Evolutionary conservation across 2,797 vertebrate genomes (phyloP).

Genomic region (Sebastes alutus): DNA sequence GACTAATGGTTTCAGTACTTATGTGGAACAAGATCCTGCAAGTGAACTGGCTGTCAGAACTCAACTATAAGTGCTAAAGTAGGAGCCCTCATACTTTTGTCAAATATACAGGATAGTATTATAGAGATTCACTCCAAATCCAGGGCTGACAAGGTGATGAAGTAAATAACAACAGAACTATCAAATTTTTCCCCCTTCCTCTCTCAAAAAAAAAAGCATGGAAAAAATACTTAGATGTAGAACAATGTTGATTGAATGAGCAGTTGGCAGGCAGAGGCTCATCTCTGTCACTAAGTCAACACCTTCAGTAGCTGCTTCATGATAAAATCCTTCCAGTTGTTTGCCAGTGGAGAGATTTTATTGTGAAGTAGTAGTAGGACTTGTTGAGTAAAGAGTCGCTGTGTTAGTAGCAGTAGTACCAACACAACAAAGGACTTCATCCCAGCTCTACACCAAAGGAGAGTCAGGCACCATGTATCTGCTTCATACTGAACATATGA

Average conservation of each 20-base stretch:
- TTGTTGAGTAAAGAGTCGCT: not conserved
- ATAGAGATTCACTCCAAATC: not conserved
- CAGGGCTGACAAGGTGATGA: not conserved
- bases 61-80: not conserved
- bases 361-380: not conserved
- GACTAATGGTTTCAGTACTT: too few species aligned
- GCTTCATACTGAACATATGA: not conserved
- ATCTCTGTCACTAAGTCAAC: conserved; percentile 15
- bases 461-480: not conserved
- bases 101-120: not conserved
- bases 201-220: not conserved
- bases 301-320: not conserved
- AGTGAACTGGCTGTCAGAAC: too few species aligned
- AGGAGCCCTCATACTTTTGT: not conserved
- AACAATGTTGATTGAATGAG: not conserved
- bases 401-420: not conserved
- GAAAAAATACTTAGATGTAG: not conserved
- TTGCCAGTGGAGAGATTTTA: not conserved
- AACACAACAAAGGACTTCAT: not conserved
- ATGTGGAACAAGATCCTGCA: too few species aligned
- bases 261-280: not conserved
- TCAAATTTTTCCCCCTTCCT: too few species aligned
- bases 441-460: too few species aligned
- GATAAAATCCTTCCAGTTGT: not conserved
- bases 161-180: too few species aligned